Evolutionary conservation across 2,888 invertebrate genomes (phyloP).

Genomic region (Aphodius granarius): DNA sequence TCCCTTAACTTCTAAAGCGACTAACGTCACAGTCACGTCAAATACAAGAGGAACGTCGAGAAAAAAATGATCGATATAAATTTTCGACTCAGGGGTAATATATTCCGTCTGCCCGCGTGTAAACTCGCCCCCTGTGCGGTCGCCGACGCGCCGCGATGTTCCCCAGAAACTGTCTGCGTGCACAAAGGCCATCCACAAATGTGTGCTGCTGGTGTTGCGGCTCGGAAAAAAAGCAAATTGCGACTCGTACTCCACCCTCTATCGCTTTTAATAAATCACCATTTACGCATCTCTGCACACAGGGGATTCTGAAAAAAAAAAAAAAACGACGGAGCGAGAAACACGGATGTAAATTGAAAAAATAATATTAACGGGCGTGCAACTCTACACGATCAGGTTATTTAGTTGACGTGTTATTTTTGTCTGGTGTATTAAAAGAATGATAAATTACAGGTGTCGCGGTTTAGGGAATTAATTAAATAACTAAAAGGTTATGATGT

Average conservation of each 20-base stretch:
- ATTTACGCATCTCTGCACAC: slow-evolving; percentile 9
- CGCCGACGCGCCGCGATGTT: not conserved
- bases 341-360: not conserved
- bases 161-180: not conserved
- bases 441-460: not conserved
- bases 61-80: not conserved
- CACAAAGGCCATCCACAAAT: slow-evolving; percentile 6
- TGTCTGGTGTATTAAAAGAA: not conserved
- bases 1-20: not conserved
- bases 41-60: not conserved
- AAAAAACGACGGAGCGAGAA: not conserved
- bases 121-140: not conserved
- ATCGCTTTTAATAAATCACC: slow-evolving; percentile 12
- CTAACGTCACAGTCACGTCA: not conserved
- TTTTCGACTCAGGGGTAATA: not conserved
- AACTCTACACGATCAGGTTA: not conserved
- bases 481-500: too few relatives aligned
- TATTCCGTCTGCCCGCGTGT: not conserved
- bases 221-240: slow-evolving; percentile 10
- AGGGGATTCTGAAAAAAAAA: slow-evolving; percentile 1
- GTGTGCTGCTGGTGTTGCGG: slow-evolving; percentile 1
- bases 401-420: not conserved
- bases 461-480: not conserved
- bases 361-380: not conserved
- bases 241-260: slow-evolving; percentile 10